Conservation (phyloP, 2,797 vertebrate species). For the Setipinna tenuifilis region DNA sequence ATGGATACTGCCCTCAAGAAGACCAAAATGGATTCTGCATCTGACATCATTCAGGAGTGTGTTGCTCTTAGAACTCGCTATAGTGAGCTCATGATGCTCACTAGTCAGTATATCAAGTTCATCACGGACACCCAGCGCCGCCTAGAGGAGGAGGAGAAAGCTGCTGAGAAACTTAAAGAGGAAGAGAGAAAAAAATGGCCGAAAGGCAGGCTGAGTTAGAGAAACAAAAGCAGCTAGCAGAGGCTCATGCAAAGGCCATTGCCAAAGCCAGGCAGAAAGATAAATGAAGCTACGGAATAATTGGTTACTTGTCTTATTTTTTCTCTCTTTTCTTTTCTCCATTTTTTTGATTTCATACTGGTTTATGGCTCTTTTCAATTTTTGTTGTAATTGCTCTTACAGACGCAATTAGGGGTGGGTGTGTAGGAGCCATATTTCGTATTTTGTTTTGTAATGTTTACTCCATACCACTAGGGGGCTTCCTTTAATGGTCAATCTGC, state of each 20-base stretch:
- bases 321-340: too few relatives aligned
- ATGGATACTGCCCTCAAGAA: slow-evolving; percentile 97
- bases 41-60: slow-evolving; percentile 97
- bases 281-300: too few relatives aligned
- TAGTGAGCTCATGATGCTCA: slow-evolving; percentile 95
- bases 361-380: too few relatives aligned
- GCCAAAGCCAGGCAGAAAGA: too few relatives aligned
- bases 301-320: too few relatives aligned
- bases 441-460: too few relatives aligned
- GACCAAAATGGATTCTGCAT: slow-evolving; percentile 91
- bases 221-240: slow-evolving; percentile 95
- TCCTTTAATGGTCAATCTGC: too few relatives aligned
- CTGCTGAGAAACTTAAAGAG: slow-evolving; percentile 93
- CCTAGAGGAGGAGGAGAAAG: slow-evolving; percentile 95
- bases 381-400: too few relatives aligned
- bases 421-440: too few relatives aligned
- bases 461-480: too few relatives aligned
- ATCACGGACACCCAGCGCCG: slow-evolving; percentile 89
- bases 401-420: too few relatives aligned
- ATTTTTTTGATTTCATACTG: too few relatives aligned
- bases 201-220: slow-evolving; percentile 98
- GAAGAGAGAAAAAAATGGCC: slow-evolving; percentile 95
- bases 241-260: slow-evolving; percentile 90
- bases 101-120: slow-evolving; percentile 97
- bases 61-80: slow-evolving; percentile 92